A percentile compares a stretch with the other conserved stretches of the same genome.
phyloP scores from a whole-genome alignment of 2,888 invertebrate species.

The Drosophila nr. fundita region DNA sequence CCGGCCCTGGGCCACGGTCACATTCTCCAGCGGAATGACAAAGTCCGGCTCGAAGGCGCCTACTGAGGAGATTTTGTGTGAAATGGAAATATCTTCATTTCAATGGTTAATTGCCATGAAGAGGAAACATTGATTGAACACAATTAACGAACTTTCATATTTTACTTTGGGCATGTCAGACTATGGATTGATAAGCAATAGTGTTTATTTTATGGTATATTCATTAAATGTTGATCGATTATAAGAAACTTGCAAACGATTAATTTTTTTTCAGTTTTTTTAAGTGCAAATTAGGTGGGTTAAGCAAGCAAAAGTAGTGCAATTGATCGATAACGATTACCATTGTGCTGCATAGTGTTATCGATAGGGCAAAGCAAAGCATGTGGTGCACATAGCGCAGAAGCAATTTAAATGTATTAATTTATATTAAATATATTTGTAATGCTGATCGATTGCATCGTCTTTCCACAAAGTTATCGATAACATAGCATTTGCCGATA shows the following conservation, averaged over 20 bases:
- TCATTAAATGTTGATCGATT: neutral
- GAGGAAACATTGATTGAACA: constrained; percentile 72
- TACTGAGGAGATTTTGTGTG: constrained; percentile 85
- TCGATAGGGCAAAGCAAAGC: constrained; percentile 22
- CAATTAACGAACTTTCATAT: constrained; percentile 66
- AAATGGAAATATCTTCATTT: constrained; percentile 83
- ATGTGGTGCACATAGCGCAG: constrained; percentile 18
- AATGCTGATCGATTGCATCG: neutral
- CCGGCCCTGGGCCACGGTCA: constrained; percentile 91
- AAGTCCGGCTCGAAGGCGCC: constrained; percentile 91
- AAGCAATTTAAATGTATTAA: constrained; percentile 1
- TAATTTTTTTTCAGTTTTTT: too few relatives aligned
- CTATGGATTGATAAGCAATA: neutral
- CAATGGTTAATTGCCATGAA: constrained; percentile 69
- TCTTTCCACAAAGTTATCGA: neutral
- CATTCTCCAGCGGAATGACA: constrained; percentile 90
- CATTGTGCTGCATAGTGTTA: neutral
- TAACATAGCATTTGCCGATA: neutral
- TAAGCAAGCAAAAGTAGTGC: constrained; percentile 27
- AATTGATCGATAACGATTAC: constrained; percentile 15
- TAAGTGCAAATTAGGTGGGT: neutral
- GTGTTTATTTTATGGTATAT: neutral
- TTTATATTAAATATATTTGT: neutral
- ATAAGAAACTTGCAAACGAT: neutral
- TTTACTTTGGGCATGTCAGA: constrained; percentile 20